Conservation (phyloP, 2,888 invertebrate species). For the Hecatera dysodea region DNA sequence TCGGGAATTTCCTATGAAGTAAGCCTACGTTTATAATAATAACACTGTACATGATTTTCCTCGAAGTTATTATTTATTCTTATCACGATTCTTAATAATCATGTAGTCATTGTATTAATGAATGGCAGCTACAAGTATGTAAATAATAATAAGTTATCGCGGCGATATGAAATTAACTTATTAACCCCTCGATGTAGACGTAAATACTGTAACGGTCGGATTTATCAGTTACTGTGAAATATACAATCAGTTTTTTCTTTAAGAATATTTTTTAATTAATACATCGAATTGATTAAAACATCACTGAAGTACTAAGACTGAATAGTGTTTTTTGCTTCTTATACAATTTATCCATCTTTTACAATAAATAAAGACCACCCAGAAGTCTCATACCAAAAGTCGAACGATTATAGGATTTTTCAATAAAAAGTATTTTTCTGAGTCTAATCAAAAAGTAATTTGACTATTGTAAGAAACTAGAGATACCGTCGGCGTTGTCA, state of each 20-base stretch:
- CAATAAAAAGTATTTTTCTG: neutral
- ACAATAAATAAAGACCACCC: too few species aligned
- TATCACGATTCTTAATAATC: conserved; percentile 34
- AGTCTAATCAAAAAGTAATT: neutral
- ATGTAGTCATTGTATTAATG: conserved; percentile 26
- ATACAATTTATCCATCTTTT: conserved; percentile 17
- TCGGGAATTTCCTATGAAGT: neutral
- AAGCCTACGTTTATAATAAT: neutral
- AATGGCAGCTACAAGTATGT: conserved; percentile 10
- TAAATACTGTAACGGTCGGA: conserved; percentile 30
- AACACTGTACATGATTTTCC: conserved; percentile 21
- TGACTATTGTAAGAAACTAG: neutral
- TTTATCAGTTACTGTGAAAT: conserved; percentile 19
- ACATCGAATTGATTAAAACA: neutral
- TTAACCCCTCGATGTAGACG: conserved; percentile 44
- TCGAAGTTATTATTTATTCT: conserved; percentile 18
- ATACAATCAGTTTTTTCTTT: neutral
- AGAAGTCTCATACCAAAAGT: conserved; percentile 16
- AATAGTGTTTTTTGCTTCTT: neutral
- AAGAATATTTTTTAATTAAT: neutral
- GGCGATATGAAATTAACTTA: conserved; percentile 45
- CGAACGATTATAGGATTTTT: neutral
- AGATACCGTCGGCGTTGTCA: neutral
- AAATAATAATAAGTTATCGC: conserved; percentile 45
- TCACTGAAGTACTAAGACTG: neutral